Conservation (phyloP, 2,888 invertebrate genomes). For the Theretra japonica region DNA sequence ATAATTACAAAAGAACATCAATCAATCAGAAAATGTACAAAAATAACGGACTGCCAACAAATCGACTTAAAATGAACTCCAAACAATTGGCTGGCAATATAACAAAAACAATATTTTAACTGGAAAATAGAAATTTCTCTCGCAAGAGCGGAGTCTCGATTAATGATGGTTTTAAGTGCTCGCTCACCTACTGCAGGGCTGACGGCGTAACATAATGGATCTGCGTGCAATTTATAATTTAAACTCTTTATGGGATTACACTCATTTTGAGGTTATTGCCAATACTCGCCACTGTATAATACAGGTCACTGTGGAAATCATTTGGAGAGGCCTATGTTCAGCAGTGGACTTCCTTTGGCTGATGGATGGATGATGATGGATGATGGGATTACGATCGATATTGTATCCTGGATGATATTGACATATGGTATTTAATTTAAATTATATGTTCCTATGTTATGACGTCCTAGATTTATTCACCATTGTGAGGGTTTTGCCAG, state of each 20-base stretch:
- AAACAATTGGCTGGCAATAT: background rate
- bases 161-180: conserved; percentile 52
- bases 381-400: too few species aligned
- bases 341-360: too few species aligned
- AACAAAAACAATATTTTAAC: conserved; percentile 52
- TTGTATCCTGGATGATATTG: too few species aligned
- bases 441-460: too few species aligned
- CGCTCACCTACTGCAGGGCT: conserved; percentile 36
- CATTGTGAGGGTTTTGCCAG: too few species aligned
- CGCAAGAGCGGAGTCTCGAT: conserved; percentile 48
- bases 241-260: background rate
- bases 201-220: background rate
- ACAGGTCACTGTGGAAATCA: too few species aligned
- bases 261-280: too few species aligned
- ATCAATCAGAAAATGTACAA: background rate
- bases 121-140: conserved; percentile 56
- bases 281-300: too few species aligned
- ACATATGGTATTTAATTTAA: too few species aligned
- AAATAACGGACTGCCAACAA: conserved; percentile 1
- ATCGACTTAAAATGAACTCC: conserved; percentile 6
- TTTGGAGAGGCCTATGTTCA: too few species aligned
- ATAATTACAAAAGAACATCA: background rate
- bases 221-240: background rate
- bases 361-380: too few species aligned
- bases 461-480: too few species aligned